Evolutionary conservation across 2,888 invertebrate genomes (phyloP), one percentile per base, ranked within the genome.

Genomic region (Callosobruchus maculatus): DNA sequence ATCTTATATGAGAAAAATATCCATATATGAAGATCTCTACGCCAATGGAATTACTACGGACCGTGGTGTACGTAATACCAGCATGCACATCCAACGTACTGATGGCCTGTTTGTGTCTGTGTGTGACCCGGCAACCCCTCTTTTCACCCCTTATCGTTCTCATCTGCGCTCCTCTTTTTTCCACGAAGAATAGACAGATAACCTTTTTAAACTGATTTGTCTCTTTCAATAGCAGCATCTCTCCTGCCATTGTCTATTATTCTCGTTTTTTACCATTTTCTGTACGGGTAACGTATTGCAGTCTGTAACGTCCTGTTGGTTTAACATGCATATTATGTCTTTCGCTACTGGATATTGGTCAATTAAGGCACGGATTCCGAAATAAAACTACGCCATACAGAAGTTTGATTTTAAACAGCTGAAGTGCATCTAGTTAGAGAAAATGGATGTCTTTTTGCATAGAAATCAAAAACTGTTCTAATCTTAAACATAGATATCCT

Each of bases 201-300:
- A 83, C 82, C 83, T 83, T 82, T 83, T 81, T 79, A 81, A 83
- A 82, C 82, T 81, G 82, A 83, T 82, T 83, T 83, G 82, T 82
- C 83, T 83, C 76, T 81, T 82, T 82, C 81, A 82, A 82, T 82
- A 79, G 81, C 80, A 82, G 81, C 82, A 78, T 76, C 80, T 76
- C 77, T 73, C 68, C 22, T 21, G 78, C 77, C 76, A 81, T 82
- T 80, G 81, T 81, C 75, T 77, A 77, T 78, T 77, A 77, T 79
- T 77, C 77, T 73, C 74, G 22, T 21, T 22, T 71, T 71, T 49
- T 49, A 49, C 74, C 70, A 67, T 79, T 75, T 78, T 49, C 49
- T 49, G 49, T 49, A 49, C 49, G 49, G 49, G 49, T 49, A 49
- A 49, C 49, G 49, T 49, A 13, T 18, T 7, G 49, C 7, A 7